Percentiles rank a stretch among this genome's conserved stretches.
Evolutionary conservation across 2,888 invertebrate genomes (phyloP).

Genomic region (Notodonta dromedarius): DNA sequence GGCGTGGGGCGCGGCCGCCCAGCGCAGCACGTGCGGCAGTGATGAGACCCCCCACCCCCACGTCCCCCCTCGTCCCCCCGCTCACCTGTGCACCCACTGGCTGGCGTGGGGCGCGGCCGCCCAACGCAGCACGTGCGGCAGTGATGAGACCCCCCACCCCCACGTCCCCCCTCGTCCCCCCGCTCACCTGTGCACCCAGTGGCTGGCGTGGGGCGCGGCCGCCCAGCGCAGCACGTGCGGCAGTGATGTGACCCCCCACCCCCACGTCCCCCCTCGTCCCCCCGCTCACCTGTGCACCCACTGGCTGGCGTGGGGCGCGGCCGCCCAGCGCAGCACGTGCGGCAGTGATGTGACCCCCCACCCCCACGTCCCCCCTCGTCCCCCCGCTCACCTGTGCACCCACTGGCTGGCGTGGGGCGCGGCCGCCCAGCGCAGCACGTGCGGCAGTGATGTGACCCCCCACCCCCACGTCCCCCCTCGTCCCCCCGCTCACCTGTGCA

Average conservation of each 20-base stretch:
- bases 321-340: no score
- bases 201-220: constrained; percentile 94
- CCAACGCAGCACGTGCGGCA: no score
- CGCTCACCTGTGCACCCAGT: constrained; percentile 90
- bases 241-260: no score
- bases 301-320: no score
- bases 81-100: no score
- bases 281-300: no score
- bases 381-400: constrained; percentile 86
- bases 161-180: background rate
- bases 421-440: constrained; percentile 94
- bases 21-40: constrained; percentile 89
- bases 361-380: background rate
- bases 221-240: constrained; percentile 95
- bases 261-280: no score
- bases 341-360: no score
- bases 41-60: no score
- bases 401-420: constrained; percentile 96
- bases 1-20: constrained; percentile 96
- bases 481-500: constrained; percentile 81
- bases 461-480: background rate
- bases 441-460: constrained; percentile 92
- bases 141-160: no score
- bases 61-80: no score
- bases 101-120: no score